These are phyloP conservation scores for Oreochromis spilurus DNA, from an alignment of 2,113 vertebrate species.

Conservation along the genomic window DNA sequence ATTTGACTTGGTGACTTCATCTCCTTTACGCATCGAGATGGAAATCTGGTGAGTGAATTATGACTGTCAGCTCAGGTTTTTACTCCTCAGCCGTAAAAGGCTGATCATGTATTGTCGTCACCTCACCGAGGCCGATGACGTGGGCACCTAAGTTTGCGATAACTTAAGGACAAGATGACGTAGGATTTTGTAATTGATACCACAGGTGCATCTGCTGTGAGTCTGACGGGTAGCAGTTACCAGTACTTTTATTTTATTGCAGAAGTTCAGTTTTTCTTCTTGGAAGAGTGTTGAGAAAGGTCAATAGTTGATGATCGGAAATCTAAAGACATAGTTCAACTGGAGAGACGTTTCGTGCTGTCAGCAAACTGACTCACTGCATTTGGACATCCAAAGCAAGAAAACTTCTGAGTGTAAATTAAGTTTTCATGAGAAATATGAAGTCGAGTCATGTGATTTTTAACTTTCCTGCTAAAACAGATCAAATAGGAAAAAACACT, in stretches of 20 bases:
- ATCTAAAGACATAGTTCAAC: neutral
- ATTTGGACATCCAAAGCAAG: neutral
- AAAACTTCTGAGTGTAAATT: neutral
- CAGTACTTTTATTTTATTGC: neutral
- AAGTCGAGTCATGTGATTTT: neutral
- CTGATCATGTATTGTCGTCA: neutral
- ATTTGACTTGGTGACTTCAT: neutral
- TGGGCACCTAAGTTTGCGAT: neutral
- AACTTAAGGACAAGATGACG: neutral
- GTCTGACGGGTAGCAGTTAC: neutral
- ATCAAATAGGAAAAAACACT: neutral
- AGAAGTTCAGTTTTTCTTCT: neutral
- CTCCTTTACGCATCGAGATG: neutral
- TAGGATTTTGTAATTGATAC: neutral
- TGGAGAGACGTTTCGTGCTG: neutral
- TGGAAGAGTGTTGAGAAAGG: neutral
- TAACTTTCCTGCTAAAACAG: neutral
- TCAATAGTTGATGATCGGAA: neutral
- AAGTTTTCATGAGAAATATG: neutral
- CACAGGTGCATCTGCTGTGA: neutral
- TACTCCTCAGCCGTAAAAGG: neutral
- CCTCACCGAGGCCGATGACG: neutral
- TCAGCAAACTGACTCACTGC: neutral
- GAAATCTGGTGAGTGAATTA: neutral
- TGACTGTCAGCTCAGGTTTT: neutral